phyloP scores from a whole-genome alignment of 2,888 invertebrate genomes.

The Erebia epiphron region DNA sequence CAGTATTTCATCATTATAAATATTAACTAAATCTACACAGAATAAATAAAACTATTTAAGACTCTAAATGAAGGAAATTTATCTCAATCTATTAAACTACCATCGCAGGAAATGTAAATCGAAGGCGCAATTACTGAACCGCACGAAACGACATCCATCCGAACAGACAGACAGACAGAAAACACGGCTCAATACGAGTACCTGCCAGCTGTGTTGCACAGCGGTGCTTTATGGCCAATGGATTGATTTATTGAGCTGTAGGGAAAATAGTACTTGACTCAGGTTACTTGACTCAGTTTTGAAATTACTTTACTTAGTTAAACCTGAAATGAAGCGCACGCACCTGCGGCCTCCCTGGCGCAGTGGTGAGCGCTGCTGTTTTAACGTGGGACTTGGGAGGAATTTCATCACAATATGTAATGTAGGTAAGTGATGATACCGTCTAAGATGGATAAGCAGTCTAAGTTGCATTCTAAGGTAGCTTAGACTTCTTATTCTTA shows the following conservation, averaged over 20 bases:
- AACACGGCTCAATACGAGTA: conserved; percentile 10
- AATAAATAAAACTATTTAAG: conserved; percentile 8
- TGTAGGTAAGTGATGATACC: not conserved
- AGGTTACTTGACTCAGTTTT: not conserved
- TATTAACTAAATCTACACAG: not conserved
- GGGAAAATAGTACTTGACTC: not conserved
- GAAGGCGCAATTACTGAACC: conserved; percentile 19
- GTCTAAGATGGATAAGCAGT: no score
- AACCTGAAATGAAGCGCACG: no score
- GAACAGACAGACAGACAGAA: conserved; percentile 17
- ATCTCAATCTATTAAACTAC: conserved; percentile 17
- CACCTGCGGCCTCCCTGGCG: no score
- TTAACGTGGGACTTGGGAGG: no score
- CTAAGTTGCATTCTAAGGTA: no score
- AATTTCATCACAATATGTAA: no score
- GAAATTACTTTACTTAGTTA: no score
- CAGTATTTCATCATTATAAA: not conserved
- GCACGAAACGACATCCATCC: conserved; percentile 23
- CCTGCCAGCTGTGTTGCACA: not conserved
- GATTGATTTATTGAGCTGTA: not conserved
- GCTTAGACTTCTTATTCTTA: no score
- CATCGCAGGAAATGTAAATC: conserved; percentile 22
- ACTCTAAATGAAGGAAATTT: not conserved
- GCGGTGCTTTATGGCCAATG: not conserved
- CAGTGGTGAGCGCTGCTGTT: no score